Evolutionary conservation across 2,113 vertebrate genomes (phyloP), one percentile per base, ranked within the genome.

Genomic region (Clarias macrocephalus): DNA sequence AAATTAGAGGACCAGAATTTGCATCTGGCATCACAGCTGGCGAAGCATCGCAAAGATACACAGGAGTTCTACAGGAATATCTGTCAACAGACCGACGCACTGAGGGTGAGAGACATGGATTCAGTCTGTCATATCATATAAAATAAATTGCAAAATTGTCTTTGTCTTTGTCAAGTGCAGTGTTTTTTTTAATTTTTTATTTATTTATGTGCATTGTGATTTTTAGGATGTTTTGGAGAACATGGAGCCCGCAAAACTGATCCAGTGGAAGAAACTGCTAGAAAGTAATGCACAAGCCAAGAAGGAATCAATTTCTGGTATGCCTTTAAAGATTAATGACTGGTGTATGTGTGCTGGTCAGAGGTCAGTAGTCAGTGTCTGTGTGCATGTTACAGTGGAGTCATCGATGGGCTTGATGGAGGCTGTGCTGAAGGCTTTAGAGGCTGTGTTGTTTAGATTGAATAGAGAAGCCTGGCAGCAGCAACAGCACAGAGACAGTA

Each of bases 1-100:
- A 99, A 99, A 92, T 95, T 99, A 3, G 97, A 99, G 88, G 98
- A 99, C 86, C 98, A 99, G 92, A 98, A 94, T 28, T 89, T 99
- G 19, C 97, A 98, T n/a, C 76, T 98, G 87, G 96, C 95, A 0
- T 95, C 97, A 5, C 98, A 99, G 90, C 93, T 99, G 90, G 96
- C 95, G 1, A 95, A 95, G 84, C 97, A 99, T 86, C 95, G 96
- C 91, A 94, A 76, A 84, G 96, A 99, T 0, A 91, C 94, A 0
- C 90, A 96, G 88, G 93, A 94, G 85, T 98, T 99, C 91, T 97
- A 97, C 89, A 93, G 88, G 1, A 93, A 95, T 3, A 94, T 97
- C 84, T 94, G 93, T 66, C 95, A 95, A 88, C 95, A 93, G 23
- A 90, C 96, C 7, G 96, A 95, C 73, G 90, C 91, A 1, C 91